phyloP scores from a whole-genome alignment of 2,113 vertebrate genomes.

The Indicator maculatus region DNA sequence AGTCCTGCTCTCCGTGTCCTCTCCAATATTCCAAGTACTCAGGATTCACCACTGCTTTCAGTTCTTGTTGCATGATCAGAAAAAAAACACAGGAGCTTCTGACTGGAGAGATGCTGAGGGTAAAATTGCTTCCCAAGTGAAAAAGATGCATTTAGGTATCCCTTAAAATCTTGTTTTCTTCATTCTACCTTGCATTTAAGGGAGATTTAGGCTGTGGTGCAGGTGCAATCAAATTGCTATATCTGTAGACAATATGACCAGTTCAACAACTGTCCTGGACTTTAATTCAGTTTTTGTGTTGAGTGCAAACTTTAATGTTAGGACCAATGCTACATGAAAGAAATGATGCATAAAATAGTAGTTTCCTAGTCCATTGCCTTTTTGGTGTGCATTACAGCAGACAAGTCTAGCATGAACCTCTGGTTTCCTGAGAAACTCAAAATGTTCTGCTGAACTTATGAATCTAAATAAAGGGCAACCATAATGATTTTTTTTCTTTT shows the following conservation, averaged over 20 bases:
- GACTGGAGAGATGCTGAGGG: neutral
- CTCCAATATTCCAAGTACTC: neutral
- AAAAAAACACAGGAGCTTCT: neutral
- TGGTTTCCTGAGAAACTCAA: neutral
- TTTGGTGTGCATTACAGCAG: neutral
- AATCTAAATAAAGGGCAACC: neutral
- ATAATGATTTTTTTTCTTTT: neutral
- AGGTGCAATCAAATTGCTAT: neutral
- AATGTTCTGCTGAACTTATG: neutral
- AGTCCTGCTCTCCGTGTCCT: neutral
- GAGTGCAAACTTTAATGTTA: neutral
- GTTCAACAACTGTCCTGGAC: neutral
- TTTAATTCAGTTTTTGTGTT: neutral
- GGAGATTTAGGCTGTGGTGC: neutral
- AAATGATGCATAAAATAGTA: neutral
- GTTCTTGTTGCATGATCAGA: neutral
- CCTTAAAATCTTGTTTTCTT: neutral
- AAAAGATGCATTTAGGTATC: rapidly evolving
- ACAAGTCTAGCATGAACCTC: neutral
- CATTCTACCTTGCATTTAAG: neutral
- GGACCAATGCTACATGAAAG: neutral
- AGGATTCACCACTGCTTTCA: neutral
- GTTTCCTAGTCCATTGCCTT: neutral
- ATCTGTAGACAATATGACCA: neutral
- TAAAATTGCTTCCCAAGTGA: neutral